Evolutionary conservation across 2,113 vertebrate genomes (phyloP).

Genomic region (Gadus chalcogrammus): DNA sequence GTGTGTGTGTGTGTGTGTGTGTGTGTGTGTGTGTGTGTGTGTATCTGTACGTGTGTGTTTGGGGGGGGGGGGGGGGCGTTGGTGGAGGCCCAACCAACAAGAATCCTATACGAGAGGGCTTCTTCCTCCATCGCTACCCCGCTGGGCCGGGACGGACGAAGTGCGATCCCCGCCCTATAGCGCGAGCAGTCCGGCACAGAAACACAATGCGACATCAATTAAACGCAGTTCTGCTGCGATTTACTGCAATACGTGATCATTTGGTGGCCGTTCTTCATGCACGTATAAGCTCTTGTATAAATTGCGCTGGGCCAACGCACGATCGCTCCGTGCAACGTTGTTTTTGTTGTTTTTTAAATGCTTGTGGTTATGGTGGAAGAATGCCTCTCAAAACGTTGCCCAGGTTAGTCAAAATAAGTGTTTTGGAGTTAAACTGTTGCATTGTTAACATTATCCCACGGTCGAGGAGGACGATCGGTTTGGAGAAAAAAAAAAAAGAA

Average conservation of each 20-base stretch:
- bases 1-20: too few relatives aligned
- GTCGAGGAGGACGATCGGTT: too few relatives aligned
- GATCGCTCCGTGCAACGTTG: too few relatives aligned
- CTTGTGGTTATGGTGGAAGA: conserved; percentile 5
- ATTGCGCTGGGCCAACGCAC: not conserved
- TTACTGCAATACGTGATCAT: conserved; percentile 70
- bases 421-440: conserved; percentile 58
- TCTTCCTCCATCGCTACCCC: conserved; percentile 35
- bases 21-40: too few relatives aligned
- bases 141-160: conserved; percentile 52
- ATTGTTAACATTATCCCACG: conserved; percentile 35
- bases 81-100: not conserved
- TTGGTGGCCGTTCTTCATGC: conserved; percentile 55
- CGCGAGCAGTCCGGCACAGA: conserved; percentile 61
- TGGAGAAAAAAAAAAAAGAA: not conserved
- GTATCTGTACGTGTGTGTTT: too few relatives aligned
- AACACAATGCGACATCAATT: conserved; percentile 70
- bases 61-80: too few relatives aligned
- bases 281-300: conserved; percentile 38
- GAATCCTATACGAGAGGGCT: not conserved
- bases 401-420: conserved; percentile 44
- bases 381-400: conserved; percentile 17
- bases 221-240: conserved; percentile 65
- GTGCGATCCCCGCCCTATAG: conserved; percentile 43
- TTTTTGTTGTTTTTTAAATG: conserved; percentile 52